phyloP scores from a whole-genome alignment of 30 jellyfish, hydroid and myxozoan genomes.

The Pseudorhiza aurosa region DNA sequence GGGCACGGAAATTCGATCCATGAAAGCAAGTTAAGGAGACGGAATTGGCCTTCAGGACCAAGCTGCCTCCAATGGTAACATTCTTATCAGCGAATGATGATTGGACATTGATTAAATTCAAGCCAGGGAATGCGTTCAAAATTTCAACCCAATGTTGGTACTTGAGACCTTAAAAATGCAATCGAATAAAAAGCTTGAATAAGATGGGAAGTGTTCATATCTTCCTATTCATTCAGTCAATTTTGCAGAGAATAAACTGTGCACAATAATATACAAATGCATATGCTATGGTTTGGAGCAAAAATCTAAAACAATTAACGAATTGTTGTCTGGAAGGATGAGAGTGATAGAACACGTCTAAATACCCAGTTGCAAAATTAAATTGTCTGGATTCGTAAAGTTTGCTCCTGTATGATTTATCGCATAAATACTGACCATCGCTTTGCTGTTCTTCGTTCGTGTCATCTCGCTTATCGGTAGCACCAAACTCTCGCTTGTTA shows the following conservation, averaged over 20 bases:
- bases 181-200: no score
- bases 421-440: constrained; percentile 67
- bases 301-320: no score
- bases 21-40: constrained; percentile 92
- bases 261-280: no score
- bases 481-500: not conserved
- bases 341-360: no score
- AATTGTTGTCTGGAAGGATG: no score
- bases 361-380: no score
- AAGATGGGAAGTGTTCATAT: no score
- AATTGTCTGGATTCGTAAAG: no score
- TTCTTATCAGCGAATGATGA: constrained; percentile 42
- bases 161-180: constrained; percentile 85
- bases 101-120: constrained; percentile 50
- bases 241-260: no score
- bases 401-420: no score
- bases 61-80: constrained; percentile 79
- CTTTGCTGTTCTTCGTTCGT: constrained; percentile 12
- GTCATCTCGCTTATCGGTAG: constrained; percentile 32
- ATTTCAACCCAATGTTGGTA: constrained; percentile 98
- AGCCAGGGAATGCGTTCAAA: constrained; percentile 78
- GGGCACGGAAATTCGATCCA: constrained; percentile 98
- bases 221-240: no score
- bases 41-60: constrained; percentile 80
- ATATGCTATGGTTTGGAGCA: no score